Percentiles rank a stretch among this genome's conserved stretches.
phyloP scores from a whole-genome alignment of 2,888 invertebrate species.

The Oxycera nigricornis region DNA sequence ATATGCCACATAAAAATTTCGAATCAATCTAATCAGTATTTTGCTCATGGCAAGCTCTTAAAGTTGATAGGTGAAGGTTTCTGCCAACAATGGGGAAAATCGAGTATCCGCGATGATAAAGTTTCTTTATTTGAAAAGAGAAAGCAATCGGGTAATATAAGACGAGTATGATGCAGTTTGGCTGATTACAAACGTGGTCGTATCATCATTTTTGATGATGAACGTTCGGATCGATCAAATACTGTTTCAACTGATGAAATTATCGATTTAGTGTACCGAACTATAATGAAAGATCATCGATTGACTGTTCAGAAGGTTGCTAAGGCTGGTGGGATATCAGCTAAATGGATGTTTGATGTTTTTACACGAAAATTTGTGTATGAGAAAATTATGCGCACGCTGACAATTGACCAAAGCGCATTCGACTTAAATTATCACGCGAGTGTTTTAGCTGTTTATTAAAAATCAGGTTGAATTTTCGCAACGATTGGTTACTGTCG shows the following conservation, averaged over 20 bases:
- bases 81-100: too few species aligned
- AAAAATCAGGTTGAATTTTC: too few species aligned
- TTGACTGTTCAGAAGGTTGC: slow-evolving; percentile 41
- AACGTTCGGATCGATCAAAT: slow-evolving; percentile 43
- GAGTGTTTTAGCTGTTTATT: not conserved
- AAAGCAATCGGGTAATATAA: too few species aligned
- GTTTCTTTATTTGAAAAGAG: too few species aligned
- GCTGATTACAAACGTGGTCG: slow-evolving; percentile 27
- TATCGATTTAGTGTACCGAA: not conserved
- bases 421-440: not conserved
- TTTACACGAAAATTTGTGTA: slow-evolving; percentile 44
- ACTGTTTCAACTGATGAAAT: slow-evolving; percentile 4
- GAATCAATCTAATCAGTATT: too few species aligned
- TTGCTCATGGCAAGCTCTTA: too few species aligned
- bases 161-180: too few species aligned
- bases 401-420: not conserved
- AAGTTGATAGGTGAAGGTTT: too few species aligned
- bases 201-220: slow-evolving; percentile 29
- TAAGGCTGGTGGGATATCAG: slow-evolving; percentile 35
- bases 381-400: not conserved
- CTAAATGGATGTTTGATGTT: slow-evolving; percentile 43
- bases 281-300: slow-evolving; percentile 36
- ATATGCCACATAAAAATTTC: too few species aligned
- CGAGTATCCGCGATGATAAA: too few species aligned
- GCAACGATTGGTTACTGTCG: not conserved